Evolutionary conservation across 2,113 vertebrate genomes (phyloP).

Genomic region (Empidonax alnorum): DNA sequence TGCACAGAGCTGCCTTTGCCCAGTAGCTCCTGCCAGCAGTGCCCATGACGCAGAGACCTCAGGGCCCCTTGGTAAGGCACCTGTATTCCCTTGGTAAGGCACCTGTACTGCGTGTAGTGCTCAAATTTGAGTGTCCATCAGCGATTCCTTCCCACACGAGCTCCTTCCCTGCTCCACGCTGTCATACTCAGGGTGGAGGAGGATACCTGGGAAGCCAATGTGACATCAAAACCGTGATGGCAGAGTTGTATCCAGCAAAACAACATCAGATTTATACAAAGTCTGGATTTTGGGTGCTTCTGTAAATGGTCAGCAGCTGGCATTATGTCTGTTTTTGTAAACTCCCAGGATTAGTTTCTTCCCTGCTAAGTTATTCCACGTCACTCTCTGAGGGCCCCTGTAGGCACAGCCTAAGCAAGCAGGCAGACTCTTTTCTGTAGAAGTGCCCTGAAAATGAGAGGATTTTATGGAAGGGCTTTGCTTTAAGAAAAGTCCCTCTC

Average conservation of each 20-base stretch:
- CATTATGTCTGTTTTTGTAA: not conserved
- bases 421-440: not conserved
- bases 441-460: not conserved
- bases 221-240: not conserved
- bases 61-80: not conserved
- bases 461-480: not conserved
- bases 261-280: not conserved
- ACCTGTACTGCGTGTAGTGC: fast-evolving
- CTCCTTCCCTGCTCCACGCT: not conserved
- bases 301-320: not conserved
- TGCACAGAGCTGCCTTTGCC: not conserved
- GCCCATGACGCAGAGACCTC: not conserved
- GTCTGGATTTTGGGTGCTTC: not conserved
- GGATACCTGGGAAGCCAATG: not conserved
- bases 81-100: not conserved
- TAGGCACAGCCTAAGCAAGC: not conserved
- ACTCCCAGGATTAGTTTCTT: not conserved
- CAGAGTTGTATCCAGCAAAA: not conserved
- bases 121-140: not conserved
- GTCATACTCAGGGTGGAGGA: not conserved
- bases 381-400: not conserved
- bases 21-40: not conserved
- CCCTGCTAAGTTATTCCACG: not conserved
- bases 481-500: not conserved
- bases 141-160: fast-evolving